phyloP scores from a whole-genome alignment of 2,113 vertebrate species.

The Aplodontia rufa region DNA sequence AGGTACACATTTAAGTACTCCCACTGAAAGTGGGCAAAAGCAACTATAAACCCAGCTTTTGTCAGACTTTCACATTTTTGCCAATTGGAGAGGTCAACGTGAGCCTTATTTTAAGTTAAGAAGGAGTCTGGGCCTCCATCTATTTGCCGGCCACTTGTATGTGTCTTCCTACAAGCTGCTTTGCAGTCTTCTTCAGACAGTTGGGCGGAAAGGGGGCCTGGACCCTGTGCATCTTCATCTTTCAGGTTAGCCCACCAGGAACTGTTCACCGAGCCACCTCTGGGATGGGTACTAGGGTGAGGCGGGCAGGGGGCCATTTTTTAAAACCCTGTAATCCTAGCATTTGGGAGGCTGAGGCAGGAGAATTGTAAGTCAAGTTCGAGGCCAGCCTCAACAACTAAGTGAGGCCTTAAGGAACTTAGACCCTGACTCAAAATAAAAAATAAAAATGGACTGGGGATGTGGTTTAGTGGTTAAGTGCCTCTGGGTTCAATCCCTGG shows the following conservation, averaged over 20 bases:
- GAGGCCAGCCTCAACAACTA: no score
- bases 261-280: background rate
- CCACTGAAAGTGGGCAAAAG: background rate
- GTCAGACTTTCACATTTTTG: background rate
- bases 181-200: accelerated
- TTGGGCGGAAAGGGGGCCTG: background rate
- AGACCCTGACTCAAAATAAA: no score
- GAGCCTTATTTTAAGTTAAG: background rate
- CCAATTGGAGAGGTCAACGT: background rate
- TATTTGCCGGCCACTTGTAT: background rate
- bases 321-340: background rate
- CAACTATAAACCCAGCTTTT: background rate
- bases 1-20: background rate
- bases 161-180: background rate
- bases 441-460: no score
- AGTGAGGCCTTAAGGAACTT: no score
- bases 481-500: no score
- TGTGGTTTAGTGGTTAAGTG: no score
- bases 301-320: background rate
- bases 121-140: no score
- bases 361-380: no score
- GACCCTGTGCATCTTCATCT: accelerated
- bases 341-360: no score
- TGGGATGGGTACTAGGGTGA: no score
- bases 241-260: background rate